Conservation (phyloP, 2,797 vertebrate genomes). For the Pygocentrus nattereri region DNA sequence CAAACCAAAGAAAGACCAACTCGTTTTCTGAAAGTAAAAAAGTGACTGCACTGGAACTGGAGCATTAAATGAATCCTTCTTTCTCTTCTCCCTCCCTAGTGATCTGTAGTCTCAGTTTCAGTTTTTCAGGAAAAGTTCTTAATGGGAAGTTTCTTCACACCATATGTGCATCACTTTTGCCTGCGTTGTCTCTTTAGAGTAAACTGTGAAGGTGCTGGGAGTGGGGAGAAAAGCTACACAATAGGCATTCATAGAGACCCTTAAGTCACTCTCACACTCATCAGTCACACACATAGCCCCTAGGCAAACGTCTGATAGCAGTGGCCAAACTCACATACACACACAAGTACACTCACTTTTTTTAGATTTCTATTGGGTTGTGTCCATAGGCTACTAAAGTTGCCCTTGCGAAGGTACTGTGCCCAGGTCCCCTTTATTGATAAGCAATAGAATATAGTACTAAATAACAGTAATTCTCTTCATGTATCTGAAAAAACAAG, state of each 20-base stretch:
- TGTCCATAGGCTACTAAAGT: conserved; percentile 45
- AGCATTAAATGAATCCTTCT: conserved; percentile 43
- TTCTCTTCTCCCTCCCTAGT: conserved; percentile 27
- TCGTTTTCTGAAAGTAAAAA: neutral
- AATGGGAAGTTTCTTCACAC: conserved; percentile 60
- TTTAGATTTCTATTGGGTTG: conserved; percentile 61
- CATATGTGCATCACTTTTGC: conserved; percentile 68
- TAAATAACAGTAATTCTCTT: neutral
- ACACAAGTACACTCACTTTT: conserved; percentile 39
- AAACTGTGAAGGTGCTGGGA: conserved; percentile 69
- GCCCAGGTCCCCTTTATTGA: neutral
- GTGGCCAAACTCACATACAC: conserved; percentile 66
- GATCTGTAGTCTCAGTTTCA: conserved; percentile 62
- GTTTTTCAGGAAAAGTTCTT: conserved; percentile 60
- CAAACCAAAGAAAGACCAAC: conserved; percentile 16
- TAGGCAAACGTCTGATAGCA: conserved; percentile 80
- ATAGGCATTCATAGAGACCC: conserved; percentile 79
- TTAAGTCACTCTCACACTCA: conserved; percentile 78
- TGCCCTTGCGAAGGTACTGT: conserved; percentile 51
- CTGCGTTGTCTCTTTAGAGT: conserved; percentile 74
- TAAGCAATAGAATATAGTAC: neutral
- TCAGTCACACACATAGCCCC: conserved; percentile 76
- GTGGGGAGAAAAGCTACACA: conserved; percentile 74
- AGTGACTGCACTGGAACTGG: conserved; percentile 49
- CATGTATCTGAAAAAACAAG: neutral